A percentile compares a stretch with the other conserved stretches of the same genome.
phyloP scores from a whole-genome alignment of 2,113 vertebrate genomes.

The Gymnogyps californianus region DNA sequence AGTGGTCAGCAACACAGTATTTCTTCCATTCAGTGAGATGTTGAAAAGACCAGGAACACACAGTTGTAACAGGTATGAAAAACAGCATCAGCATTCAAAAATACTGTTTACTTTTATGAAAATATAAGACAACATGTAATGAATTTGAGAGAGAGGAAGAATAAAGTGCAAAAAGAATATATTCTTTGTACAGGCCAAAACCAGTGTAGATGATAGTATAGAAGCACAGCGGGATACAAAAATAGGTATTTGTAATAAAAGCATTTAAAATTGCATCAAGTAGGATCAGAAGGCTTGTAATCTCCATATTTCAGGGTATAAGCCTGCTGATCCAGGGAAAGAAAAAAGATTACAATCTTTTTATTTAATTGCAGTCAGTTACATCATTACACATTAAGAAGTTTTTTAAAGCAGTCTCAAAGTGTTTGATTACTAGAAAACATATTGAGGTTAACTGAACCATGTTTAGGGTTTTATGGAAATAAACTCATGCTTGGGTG shows the following conservation, averaged over 20 bases:
- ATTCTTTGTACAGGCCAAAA: neutral
- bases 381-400: neutral
- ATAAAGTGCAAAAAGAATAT: neutral
- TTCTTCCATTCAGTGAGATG: neutral
- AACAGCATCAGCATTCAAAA: neutral
- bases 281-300: neutral
- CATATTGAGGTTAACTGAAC: neutral
- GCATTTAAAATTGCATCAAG: neutral
- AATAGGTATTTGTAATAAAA: neutral
- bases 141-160: neutral
- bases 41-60: neutral
- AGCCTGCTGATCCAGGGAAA: neutral
- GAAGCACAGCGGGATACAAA: neutral
- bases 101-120: neutral
- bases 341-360: neutral
- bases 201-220: neutral
- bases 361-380: neutral
- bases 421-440: neutral
- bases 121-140: neutral
- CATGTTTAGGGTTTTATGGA: neutral
- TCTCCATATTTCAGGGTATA: neutral
- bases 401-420: neutral
- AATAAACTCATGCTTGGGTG: neutral
- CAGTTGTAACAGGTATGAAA: neutral
- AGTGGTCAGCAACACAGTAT: neutral